Conservation (phyloP, 2,113 vertebrate genomes). For the Neopipo cinnamomea region DNA sequence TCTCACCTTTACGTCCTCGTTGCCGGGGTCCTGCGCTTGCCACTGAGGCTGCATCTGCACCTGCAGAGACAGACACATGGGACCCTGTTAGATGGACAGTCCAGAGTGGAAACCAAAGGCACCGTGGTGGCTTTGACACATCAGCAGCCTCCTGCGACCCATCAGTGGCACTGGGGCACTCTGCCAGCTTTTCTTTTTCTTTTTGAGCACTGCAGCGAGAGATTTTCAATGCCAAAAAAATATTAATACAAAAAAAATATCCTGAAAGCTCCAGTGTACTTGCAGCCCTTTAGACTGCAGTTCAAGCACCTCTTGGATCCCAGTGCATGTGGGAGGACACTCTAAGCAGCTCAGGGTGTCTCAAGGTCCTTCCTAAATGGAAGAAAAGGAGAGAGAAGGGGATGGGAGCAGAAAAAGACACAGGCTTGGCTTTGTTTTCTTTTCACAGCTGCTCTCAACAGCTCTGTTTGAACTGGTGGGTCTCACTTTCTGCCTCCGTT, state of each 20-base stretch:
- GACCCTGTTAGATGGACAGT: not conserved
- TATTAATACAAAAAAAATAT: not conserved
- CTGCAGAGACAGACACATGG: not conserved
- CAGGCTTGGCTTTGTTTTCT: not conserved
- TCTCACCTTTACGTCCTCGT: not conserved
- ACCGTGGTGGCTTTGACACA: not conserved
- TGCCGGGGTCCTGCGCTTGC: constrained; percentile 6
- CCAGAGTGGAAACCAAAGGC: not conserved
- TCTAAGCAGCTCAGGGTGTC: not conserved
- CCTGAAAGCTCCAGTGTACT: not conserved
- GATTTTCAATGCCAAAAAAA: not conserved
- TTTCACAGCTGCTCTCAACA: not conserved
- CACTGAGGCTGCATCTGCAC: constrained; percentile 35
- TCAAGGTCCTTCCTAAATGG: not conserved
- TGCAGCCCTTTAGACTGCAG: not conserved
- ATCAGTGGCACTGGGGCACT: not conserved
- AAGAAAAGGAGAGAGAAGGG: not conserved
- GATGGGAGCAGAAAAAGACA: not conserved
- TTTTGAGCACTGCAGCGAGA: not conserved
- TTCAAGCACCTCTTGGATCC: not conserved
- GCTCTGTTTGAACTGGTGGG: not conserved
- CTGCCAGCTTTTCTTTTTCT: not conserved
- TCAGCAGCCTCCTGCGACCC: not conserved
- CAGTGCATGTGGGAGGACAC: not conserved
- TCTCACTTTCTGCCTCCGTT: not conserved